phyloP scores from a whole-genome alignment of 2,888 invertebrate genomes.

The Sussaba pulchella region DNA sequence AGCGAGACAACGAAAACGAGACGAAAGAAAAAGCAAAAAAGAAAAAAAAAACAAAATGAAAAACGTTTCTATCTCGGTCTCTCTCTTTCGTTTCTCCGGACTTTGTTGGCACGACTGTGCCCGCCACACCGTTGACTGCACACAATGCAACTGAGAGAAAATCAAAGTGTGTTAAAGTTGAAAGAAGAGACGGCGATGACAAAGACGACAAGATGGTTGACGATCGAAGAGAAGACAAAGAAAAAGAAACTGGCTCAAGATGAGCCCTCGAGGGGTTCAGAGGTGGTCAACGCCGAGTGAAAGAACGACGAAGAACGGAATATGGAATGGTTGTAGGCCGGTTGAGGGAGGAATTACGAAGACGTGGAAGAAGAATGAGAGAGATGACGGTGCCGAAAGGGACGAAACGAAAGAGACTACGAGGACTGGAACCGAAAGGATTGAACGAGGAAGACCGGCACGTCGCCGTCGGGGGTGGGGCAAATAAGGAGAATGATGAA shows the following conservation, averaged over 20 bases:
- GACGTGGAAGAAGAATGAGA: slow-evolving; percentile 36
- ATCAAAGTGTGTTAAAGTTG: slow-evolving; percentile 49
- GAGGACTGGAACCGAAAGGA: too few relatives aligned
- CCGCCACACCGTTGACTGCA: slow-evolving; percentile 14
- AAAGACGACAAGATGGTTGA: slow-evolving; percentile 18
- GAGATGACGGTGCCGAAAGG: slow-evolving; percentile 29
- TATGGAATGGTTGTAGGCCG: slow-evolving; percentile 42
- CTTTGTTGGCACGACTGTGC: background rate
- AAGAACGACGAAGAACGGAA: slow-evolving; percentile 41
- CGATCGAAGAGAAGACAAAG: slow-evolving; percentile 26
- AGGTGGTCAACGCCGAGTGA: slow-evolving; percentile 51
- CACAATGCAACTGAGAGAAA: slow-evolving; percentile 18
- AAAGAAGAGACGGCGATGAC: slow-evolving; percentile 34
- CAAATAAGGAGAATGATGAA: too few relatives aligned
- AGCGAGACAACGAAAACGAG: slow-evolving; percentile 3
- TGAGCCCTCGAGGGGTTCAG: slow-evolving; percentile 27
- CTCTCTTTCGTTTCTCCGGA: background rate
- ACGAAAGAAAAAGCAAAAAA: too few relatives aligned
- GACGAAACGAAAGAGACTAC: too few relatives aligned
- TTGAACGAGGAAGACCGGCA: too few relatives aligned
- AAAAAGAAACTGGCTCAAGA: slow-evolving; percentile 39
- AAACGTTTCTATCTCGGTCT: background rate
- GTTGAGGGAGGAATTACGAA: slow-evolving; percentile 33
- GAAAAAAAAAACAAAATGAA: background rate
- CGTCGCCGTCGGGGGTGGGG: too few relatives aligned